Base-by-base conservation (phyloP, 2,888 invertebrate species). In the Oegoconia quadripuncta region DNA sequence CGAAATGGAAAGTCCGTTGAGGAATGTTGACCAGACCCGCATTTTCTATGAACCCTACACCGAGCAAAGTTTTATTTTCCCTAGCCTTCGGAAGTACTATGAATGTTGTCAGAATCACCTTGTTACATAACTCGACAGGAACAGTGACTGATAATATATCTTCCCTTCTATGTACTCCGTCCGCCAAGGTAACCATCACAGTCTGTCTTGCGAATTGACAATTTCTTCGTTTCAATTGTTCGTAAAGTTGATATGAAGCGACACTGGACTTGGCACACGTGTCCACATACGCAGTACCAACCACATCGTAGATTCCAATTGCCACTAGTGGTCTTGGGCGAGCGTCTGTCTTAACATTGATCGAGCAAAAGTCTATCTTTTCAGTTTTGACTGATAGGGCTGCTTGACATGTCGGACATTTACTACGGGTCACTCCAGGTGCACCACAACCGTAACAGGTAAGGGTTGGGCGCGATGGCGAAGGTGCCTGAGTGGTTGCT, bases 1-100 rank as follows among this genome's bases (percentile, higher is more conserved):
- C 7, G 17, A 40, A 40, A 11, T 35, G 31, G 47, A 47, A 59
- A 2, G 41, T 48, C 5, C 41, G 12, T 23, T 60, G 53, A 1
- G 58, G 50, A n/a, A 59, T 22, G 35, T 57, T 51, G 3, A 55
- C 29, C 16, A 64, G 58, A 1, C 52, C 40, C 8, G 50, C 55
- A 13, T 60, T 53, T 14, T 50, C 42, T 0, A 54, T 40, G 29
- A 56, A 56, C 2, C 51, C 46, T 1, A 53, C 44, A n/a, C 55
- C 55, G 6, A 55, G 32, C 3, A 55, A 39, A 1, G 55, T 55
- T 6, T 41, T 23, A 34, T 48, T 52, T 3, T 44, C 37, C 5
- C 30, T 31, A 1, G 44, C 29, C n/a, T 47, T 42, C 3, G 55
- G 50, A 3, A 55, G 40, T 1, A 52, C 52, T 12, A 52, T 28